Conservation (phyloP, 2,797 vertebrate genomes). For the Thaleichthys pacificus region DNA sequence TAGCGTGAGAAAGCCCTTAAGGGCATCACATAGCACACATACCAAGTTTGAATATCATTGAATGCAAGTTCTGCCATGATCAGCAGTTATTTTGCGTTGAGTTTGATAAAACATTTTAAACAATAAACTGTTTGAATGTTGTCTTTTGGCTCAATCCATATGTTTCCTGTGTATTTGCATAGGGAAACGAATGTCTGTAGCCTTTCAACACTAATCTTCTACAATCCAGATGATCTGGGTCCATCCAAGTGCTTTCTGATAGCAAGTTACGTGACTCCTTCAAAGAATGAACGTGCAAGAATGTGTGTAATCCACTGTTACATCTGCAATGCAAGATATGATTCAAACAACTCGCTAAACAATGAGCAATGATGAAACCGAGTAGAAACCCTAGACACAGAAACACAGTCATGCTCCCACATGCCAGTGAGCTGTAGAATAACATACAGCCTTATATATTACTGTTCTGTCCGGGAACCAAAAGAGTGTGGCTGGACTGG, state of each 20-base stretch:
- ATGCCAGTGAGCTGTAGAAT: background rate
- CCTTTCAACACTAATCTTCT: too few species aligned
- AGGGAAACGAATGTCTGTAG: too few species aligned
- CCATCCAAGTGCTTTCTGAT: too few species aligned
- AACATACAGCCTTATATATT: background rate
- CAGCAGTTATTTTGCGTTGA: background rate
- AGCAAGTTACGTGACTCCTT: background rate
- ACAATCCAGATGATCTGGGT: too few species aligned
- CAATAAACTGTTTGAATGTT: constrained; percentile 20
- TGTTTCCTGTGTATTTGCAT: background rate
- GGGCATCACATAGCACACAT: background rate
- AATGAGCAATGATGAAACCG: constrained; percentile 33
- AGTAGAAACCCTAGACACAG: background rate
- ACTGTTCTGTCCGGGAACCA: background rate
- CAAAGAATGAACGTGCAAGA: background rate
- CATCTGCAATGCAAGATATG: constrained; percentile 19
- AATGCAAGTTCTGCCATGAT: background rate
- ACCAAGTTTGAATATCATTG: background rate
- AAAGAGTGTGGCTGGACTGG: background rate
- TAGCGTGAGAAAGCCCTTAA: background rate
- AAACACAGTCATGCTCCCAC: background rate
- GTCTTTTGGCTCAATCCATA: constrained; percentile 16
- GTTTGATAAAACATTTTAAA: constrained; percentile 62
- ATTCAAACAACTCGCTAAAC: background rate
- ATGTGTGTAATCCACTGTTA: constrained; percentile 39